phyloP scores from a whole-genome alignment of 2,888 invertebrate species.

The Tuberolachnus salignus region DNA sequence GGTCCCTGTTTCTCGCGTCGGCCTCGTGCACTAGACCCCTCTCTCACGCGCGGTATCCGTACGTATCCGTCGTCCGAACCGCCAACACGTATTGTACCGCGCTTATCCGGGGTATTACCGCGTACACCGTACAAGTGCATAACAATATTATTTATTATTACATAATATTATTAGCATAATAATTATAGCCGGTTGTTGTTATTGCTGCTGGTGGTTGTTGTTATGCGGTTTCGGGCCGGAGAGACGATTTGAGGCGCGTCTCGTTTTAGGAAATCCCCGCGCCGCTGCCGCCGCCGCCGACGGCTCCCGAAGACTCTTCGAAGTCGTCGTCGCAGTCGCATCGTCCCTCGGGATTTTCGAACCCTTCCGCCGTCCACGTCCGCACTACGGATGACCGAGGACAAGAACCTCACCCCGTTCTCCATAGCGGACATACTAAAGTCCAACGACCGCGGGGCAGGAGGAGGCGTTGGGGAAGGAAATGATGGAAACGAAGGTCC shows the following conservation, averaged over 20 bases:
- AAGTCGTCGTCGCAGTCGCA: not conserved
- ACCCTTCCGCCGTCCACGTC: not conserved
- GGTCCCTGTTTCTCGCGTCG: conserved; percentile 32
- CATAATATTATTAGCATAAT: too few relatives aligned
- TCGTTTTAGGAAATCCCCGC: not conserved
- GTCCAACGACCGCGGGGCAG: not conserved
- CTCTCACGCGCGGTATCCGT: not conserved
- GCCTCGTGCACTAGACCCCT: not conserved
- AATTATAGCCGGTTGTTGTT: too few relatives aligned
- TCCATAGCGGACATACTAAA: conserved; percentile 58
- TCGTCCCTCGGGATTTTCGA: not conserved
- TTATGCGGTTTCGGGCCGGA: too few relatives aligned
- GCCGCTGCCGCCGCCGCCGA: too few relatives aligned
- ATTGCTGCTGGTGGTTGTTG: too few relatives aligned
- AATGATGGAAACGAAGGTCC: not conserved
- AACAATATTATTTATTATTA: too few relatives aligned
- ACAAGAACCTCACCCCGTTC: conserved; percentile 58
- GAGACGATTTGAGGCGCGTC: not conserved
- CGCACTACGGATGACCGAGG: conserved; percentile 48
- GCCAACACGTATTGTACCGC: not conserved
- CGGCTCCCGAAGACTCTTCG: not conserved
- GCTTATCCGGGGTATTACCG: not conserved
- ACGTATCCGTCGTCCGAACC: conserved; percentile 16
- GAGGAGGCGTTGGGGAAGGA: not conserved
- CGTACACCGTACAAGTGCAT: not conserved